Evolutionary conservation across 92 coral and sea anemone genomes (phyloP).

Genomic region (Pocillopora meandrina): DNA sequence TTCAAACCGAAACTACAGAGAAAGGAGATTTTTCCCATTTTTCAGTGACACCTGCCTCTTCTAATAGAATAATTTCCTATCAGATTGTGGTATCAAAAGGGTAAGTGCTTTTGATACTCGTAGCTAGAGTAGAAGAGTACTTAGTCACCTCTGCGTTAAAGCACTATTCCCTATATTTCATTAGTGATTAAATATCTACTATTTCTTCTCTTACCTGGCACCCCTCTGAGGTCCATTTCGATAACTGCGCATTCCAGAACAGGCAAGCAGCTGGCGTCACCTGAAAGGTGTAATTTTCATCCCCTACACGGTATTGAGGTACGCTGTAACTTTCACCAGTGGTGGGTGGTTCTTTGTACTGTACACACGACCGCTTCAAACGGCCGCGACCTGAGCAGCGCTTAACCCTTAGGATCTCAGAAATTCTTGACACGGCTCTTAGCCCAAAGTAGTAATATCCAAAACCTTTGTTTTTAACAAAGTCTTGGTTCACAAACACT

Average conservation of each 20-base stretch:
- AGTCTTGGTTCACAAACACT: conserved; percentile 14
- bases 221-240: conserved; percentile 60
- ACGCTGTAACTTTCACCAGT: conserved; percentile 38
- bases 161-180: no score
- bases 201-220: conserved; percentile 54
- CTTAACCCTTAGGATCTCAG: not conserved
- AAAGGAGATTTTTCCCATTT: no score
- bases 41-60: no score
- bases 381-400: conserved; percentile 58
- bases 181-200: no score
- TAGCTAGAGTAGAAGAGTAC: no score
- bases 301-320: conserved; percentile 57
- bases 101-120: no score
- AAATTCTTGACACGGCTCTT: not conserved
- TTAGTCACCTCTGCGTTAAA: no score
- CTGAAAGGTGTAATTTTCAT: conserved; percentile 70
- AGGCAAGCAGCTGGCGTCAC: conserved; percentile 47
- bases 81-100: no score
- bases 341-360: conserved; percentile 75
- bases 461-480: conserved; percentile 8
- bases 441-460: conserved; percentile 1
- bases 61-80: no score
- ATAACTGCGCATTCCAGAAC: conserved; percentile 53
- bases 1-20: no score
- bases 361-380: conserved; percentile 72